Conservation (phyloP, 2,888 invertebrate genomes). For the Hoplodrina blanda region DNA sequence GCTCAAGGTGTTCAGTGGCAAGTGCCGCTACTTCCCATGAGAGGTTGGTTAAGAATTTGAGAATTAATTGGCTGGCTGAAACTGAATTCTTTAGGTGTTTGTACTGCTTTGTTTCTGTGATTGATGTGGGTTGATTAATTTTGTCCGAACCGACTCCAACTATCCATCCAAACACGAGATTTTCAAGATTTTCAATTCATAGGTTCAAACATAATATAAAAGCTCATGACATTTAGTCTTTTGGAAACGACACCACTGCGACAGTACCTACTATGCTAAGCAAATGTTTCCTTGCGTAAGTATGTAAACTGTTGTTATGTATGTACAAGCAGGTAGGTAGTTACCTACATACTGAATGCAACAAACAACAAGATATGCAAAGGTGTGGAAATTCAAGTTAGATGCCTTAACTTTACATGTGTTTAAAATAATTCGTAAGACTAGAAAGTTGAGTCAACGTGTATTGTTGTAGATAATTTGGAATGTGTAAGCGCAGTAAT, state of each 20-base stretch:
- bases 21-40: constrained; percentile 55
- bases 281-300: constrained; percentile 17
- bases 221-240: too few relatives aligned
- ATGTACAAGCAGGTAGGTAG: not conserved
- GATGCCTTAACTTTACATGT: constrained; percentile 27
- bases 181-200: too few relatives aligned
- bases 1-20: constrained; percentile 24
- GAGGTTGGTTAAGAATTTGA: constrained; percentile 16
- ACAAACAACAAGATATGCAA: constrained; percentile 18
- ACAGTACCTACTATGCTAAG: not conserved
- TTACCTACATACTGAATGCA: constrained; percentile 2
- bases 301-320: constrained; percentile 26
- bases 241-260: too few relatives aligned
- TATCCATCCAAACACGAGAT: too few relatives aligned
- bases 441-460: constrained; percentile 41
- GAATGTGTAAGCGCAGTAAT: not conserved
- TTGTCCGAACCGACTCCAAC: too few relatives aligned
- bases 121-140: too few relatives aligned
- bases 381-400: constrained; percentile 42
- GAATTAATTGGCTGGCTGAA: constrained; percentile 2
- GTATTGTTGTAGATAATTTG: constrained; percentile 10
- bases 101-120: too few relatives aligned
- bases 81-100: not conserved
- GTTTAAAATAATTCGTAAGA: constrained; percentile 22
- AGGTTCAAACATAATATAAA: too few relatives aligned